Conservation (phyloP, 2,113 vertebrate species). For the Himantopus leucocephalus region DNA sequence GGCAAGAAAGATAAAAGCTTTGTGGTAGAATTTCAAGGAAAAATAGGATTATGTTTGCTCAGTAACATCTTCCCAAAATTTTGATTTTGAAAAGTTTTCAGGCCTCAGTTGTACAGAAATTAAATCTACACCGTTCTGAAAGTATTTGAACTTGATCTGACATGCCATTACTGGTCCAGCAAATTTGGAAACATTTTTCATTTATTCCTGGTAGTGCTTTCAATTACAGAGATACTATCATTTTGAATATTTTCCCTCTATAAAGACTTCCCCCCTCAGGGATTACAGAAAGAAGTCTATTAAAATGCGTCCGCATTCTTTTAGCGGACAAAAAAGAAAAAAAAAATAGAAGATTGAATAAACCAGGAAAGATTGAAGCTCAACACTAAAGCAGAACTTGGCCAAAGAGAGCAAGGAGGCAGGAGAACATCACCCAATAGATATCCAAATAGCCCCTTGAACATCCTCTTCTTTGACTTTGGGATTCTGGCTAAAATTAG, state of each 20-base stretch:
- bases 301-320: background rate
- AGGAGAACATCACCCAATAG: background rate
- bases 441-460: background rate
- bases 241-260: constrained; percentile 42
- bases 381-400: background rate
- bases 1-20: background rate
- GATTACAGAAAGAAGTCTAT: constrained; percentile 10
- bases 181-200: constrained; percentile 5
- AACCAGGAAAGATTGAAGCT: background rate
- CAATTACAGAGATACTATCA: constrained; percentile 56
- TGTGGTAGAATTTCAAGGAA: background rate
- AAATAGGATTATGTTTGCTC: background rate
- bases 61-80: background rate
- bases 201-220: constrained; percentile 39
- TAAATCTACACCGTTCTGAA: background rate
- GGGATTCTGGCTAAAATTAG: background rate
- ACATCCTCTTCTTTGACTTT: background rate
- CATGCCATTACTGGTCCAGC: background rate
- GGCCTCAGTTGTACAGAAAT: background rate
- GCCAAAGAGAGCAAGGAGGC: background rate
- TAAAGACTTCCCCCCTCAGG: constrained; percentile 17
- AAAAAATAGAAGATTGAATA: background rate
- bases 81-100: background rate
- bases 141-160: constrained; percentile 28
- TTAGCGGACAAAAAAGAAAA: background rate